phyloP scores from a whole-genome alignment of 2,888 invertebrate genomes.

The Hypercompe scribonia region DNA sequence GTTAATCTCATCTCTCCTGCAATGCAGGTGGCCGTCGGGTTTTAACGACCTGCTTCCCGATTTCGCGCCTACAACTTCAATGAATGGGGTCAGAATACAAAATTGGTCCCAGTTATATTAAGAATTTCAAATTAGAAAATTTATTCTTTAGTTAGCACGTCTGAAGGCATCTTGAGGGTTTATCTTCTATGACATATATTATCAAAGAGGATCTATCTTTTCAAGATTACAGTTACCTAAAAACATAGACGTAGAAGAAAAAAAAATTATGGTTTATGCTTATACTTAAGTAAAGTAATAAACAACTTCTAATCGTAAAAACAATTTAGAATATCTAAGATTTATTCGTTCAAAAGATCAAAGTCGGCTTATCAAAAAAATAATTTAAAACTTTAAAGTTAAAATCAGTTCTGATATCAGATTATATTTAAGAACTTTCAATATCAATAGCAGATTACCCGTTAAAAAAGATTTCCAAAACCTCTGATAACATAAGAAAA shows the following conservation, averaged over 20 bases:
- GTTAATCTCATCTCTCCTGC: conserved; percentile 46
- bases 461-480: background rate
- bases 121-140: background rate
- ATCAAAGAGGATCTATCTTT: too few relatives aligned
- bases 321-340: background rate
- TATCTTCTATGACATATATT: too few relatives aligned
- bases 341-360: background rate
- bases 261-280: background rate
- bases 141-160: background rate
- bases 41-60: conserved; percentile 48
- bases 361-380: background rate
- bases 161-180: background rate
- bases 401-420: background rate
- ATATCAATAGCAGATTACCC: background rate
- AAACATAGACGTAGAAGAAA: background rate
- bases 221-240: background rate
- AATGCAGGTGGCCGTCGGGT: conserved; percentile 42
- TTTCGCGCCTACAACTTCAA: conserved; percentile 36
- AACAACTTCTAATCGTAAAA: background rate
- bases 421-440: background rate
- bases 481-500: background rate
- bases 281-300: background rate
- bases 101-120: conserved; percentile 3
- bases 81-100: conserved; percentile 30
- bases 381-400: background rate